Base-by-base conservation (phyloP, 2,888 invertebrate species). In the Drosophila anomalata region DNA sequence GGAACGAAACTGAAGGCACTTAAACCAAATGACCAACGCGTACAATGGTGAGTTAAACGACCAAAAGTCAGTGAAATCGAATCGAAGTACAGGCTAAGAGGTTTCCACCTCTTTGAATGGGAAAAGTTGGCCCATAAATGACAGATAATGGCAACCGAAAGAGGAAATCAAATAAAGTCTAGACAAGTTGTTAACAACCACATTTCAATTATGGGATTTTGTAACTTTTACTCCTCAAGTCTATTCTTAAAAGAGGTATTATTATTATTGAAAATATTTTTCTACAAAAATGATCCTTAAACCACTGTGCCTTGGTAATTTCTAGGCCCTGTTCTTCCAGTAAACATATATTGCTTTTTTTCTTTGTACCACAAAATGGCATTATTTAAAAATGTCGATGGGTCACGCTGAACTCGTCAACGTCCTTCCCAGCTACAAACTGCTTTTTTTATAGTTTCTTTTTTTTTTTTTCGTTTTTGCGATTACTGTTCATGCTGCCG, bases 321-420 rank as follows among this genome's bases (percentile, higher is more conserved):
- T 73, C 47, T 66, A 29, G 44, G 60, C 41, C 44, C 63, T 69
- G 70, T 41, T 22, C 29, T 52, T 52, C 44, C 42, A 50, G 61
- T 58, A 42, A 50, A 39, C 47, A 39, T 63, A 56, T 36, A 59
- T 53, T 39, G 51, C 14, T 3, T 41, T 5, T 36, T 50, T 52
- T 57, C 60, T 57, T 55, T 50, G 22, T 42, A 59, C 73, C 65
- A 68, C 65, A 74, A 79, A 85, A 79, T 71, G 77, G 72, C 67
- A 78, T 81, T 87, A 84, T 87, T 82, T 87, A 73, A 84, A 86
- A 87, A 82, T 84, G 82, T 84, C 76, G 85, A 82, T 76, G 81
- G 87, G 85, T 84, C 78, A 87, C 74, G 71, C 69, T 55, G 72
- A 51, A 61, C 48, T 74, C 80, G 78, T 73, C 78, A 71, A 67